These are phyloP conservation scores for Pseudorasbora parva DNA, from an alignment of 2,113 vertebrate species.

Conservation along the genomic window DNA sequence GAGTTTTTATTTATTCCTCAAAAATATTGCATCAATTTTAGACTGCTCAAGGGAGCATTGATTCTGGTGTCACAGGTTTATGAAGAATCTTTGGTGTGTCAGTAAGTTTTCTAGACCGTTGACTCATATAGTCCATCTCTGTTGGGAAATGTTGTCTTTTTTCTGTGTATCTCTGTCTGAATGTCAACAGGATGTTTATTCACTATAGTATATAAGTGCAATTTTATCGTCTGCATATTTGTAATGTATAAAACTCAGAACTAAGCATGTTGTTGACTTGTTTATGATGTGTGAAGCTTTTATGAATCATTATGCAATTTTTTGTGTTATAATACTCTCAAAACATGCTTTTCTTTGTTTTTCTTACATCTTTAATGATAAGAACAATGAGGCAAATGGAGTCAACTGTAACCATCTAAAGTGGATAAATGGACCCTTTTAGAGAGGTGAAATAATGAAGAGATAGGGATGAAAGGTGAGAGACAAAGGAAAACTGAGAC, in stretches of 20 bases:
- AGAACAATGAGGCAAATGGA: background rate
- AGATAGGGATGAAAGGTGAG: background rate
- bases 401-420: background rate
- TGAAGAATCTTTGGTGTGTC: slow-evolving; percentile 28
- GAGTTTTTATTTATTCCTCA: background rate
- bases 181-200: background rate
- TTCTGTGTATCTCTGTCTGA: background rate
- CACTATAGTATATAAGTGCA: background rate
- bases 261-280: background rate
- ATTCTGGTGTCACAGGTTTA: slow-evolving; percentile 36
- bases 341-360: background rate
- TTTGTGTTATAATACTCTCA: background rate
- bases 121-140: background rate
- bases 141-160: slow-evolving; percentile 10
- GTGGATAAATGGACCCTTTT: background rate
- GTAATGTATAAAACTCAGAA: background rate
- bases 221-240: background rate
- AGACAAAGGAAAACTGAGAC: slow-evolving; percentile 6
- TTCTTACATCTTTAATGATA: background rate
- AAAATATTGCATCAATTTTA: background rate
- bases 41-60: slow-evolving; percentile 32
- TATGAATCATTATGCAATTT: background rate
- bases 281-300: background rate
- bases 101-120: slow-evolving; percentile 10
- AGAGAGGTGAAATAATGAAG: background rate